Conservation (phyloP, 2,888 invertebrate genomes). For the Apotomis turbidana region DNA sequence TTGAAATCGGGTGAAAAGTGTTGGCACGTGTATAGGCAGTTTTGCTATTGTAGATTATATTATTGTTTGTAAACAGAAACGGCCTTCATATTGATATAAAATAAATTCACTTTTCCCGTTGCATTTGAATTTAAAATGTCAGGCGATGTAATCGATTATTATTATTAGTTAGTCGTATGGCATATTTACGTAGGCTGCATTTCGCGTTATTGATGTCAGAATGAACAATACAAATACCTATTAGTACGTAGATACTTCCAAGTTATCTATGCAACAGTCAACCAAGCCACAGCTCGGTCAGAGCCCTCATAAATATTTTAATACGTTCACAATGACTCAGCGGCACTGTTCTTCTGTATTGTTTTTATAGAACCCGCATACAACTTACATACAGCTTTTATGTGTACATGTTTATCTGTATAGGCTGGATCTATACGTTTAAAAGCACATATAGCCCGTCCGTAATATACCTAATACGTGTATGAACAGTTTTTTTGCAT, state of each 20-base stretch:
- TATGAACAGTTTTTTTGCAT: too few species aligned
- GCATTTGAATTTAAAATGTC: neutral
- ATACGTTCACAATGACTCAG: conserved; percentile 64
- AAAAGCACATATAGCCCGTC: neutral
- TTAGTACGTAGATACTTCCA: too few species aligned
- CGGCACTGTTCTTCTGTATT: conserved; percentile 50
- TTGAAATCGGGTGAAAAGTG: neutral
- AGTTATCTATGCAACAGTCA: neutral
- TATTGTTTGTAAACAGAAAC: conserved; percentile 5
- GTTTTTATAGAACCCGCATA: conserved; percentile 46
- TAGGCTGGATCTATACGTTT: neutral
- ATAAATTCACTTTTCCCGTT: neutral
- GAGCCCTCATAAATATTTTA: conserved; percentile 68
- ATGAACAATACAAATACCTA: too few species aligned
- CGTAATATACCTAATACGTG: too few species aligned
- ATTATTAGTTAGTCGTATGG: too few species aligned
- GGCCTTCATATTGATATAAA: neutral
- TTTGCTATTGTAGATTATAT: conserved; percentile 17
- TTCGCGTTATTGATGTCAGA: too few species aligned
- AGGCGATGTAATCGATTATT: neutral
- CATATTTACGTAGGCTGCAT: too few species aligned
- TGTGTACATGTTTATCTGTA: conserved; percentile 7
- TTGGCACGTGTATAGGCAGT: neutral
- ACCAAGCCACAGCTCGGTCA: conserved; percentile 41
- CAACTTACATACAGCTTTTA: conserved; percentile 21